These are phyloP conservation scores for Cynocephalus volans DNA, from an alignment of 2,113 vertebrate genomes.

Conservation along the genomic window DNA sequence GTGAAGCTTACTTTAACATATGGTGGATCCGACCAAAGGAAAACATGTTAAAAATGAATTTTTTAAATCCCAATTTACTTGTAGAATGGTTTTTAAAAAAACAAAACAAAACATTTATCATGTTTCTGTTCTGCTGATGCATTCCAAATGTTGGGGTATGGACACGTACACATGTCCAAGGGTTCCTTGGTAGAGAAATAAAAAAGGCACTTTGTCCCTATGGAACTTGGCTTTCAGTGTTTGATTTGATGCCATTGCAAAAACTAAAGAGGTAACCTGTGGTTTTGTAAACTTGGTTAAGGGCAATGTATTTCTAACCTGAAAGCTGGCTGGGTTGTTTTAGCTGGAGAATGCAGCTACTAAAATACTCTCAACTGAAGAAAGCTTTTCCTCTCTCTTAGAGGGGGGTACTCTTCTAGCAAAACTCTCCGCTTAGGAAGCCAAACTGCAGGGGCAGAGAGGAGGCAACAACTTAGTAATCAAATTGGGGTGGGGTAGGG, in stretches of 20 bases:
- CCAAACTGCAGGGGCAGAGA: neutral
- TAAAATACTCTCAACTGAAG: constrained; percentile 18
- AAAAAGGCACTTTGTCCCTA: too few species aligned
- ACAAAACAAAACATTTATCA: neutral
- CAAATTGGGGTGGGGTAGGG: rapidly evolving
- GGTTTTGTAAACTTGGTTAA: constrained; percentile 84
- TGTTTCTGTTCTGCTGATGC: constrained; percentile 81
- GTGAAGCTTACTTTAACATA: constrained; percentile 89
- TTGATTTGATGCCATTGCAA: constrained; percentile 75
- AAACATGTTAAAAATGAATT: constrained; percentile 85
- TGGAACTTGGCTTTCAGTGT: neutral
- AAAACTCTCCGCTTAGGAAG: neutral
- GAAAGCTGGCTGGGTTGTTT: constrained; percentile 77
- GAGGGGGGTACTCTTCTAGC: neutral
- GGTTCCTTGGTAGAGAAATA: too few species aligned
- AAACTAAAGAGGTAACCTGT: constrained; percentile 84
- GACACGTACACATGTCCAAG: neutral
- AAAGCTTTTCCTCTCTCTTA: neutral
- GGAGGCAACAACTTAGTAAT: too few species aligned
- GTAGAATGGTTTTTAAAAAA: constrained; percentile 76
- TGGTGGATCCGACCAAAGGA: constrained; percentile 86
- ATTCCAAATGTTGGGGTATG: constrained; percentile 74
- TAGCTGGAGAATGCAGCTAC: neutral
- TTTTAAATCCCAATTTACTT: constrained; percentile 82
- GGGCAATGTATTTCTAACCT: constrained; percentile 76